Conservation (phyloP, 2,888 invertebrate genomes). For the Philereme transversata region DNA sequence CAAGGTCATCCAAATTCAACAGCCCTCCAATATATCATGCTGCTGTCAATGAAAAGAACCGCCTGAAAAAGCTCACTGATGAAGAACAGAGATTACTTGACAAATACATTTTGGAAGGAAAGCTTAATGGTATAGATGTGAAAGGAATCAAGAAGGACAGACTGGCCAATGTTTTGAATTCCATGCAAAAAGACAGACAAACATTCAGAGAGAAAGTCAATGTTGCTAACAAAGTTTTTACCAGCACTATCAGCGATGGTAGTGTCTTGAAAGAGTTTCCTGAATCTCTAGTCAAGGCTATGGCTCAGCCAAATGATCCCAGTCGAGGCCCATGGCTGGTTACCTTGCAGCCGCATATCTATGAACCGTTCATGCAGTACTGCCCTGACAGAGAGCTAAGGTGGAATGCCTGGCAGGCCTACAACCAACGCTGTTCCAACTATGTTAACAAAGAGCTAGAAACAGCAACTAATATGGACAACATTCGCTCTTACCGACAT, state of each 20-base stretch:
- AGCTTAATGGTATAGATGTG: slow-evolving; percentile 91
- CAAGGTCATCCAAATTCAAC: slow-evolving; percentile 89
- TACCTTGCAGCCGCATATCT: slow-evolving; percentile 89
- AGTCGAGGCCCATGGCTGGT: slow-evolving; percentile 93
- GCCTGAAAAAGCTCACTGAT: slow-evolving; percentile 74
- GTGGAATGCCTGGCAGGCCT: slow-evolving; percentile 94
- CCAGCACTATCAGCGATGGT: slow-evolving; percentile 86
- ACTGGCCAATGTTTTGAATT: slow-evolving; percentile 74
- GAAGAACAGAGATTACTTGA: slow-evolving; percentile 89
- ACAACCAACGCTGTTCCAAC: slow-evolving; percentile 88
- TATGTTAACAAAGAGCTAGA: slow-evolving; percentile 85
- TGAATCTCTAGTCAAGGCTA: slow-evolving; percentile 85
- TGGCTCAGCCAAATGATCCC: slow-evolving; percentile 85
- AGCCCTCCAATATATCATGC: slow-evolving; percentile 88
- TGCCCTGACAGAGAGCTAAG: slow-evolving; percentile 91
- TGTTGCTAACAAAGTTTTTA: slow-evolving; percentile 86
- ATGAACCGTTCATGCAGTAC: slow-evolving; percentile 91
- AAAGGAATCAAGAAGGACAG: slow-evolving; percentile 76
- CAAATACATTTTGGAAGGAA: slow-evolving; percentile 92
- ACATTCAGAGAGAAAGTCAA: slow-evolving; percentile 88
- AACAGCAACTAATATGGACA: slow-evolving; percentile 90
- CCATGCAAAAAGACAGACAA: slow-evolving; percentile 82
- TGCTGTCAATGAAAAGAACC: slow-evolving; percentile 83
- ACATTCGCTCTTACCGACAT: slow-evolving; percentile 87
- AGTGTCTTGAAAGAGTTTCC: slow-evolving; percentile 90